Evolutionary conservation across 1,140 invertebrate genomes (phyloP).

Genomic region (Meteorus sp.): DNA sequence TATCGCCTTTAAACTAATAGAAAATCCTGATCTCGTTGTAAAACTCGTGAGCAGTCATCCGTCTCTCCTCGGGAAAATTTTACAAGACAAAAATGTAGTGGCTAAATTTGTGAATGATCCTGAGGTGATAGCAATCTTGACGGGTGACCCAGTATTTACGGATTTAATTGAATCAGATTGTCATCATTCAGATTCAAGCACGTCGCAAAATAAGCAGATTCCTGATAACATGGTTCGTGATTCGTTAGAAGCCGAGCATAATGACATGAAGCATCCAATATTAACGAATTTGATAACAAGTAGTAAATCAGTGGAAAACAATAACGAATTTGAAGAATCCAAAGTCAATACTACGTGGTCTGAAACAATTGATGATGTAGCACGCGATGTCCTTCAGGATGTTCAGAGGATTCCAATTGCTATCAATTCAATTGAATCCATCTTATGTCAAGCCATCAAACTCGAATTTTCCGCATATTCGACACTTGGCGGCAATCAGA

Average conservation of each 20-base stretch:
- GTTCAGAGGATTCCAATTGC: conserved; percentile 61
- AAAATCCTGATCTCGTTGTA: conserved; percentile 33
- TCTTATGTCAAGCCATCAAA: conserved; percentile 80
- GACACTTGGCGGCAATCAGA: conserved; percentile 62
- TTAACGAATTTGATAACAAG: conserved; percentile 51
- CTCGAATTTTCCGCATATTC: conserved; percentile 77
- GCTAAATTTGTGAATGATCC: conserved; percentile 48
- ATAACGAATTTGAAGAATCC: conserved; percentile 20
- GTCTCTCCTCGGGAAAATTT: conserved; percentile 43
- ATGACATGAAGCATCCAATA: conserved; percentile 47
- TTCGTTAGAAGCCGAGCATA: conserved; percentile 26
- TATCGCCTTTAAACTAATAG: conserved; percentile 30
- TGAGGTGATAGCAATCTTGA: conserved; percentile 35
- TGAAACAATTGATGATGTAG: conserved; percentile 53
- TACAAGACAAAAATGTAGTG: conserved; percentile 46
- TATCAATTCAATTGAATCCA: conserved; percentile 74
- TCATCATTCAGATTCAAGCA: not conserved
- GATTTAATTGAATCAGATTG: conserved; percentile 26
- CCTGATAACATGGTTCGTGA: conserved; percentile 29
- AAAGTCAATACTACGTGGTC: conserved; percentile 9
- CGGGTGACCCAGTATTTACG: conserved; percentile 42
- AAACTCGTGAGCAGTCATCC: conserved; percentile 43
- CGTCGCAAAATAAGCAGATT: conserved; percentile 15
- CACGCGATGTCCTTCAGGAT: conserved; percentile 67
- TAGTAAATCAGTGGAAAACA: conserved; percentile 33